phyloP scores from a whole-genome alignment of 2,797 vertebrate genomes.

The Hybognathus amarus region DNA sequence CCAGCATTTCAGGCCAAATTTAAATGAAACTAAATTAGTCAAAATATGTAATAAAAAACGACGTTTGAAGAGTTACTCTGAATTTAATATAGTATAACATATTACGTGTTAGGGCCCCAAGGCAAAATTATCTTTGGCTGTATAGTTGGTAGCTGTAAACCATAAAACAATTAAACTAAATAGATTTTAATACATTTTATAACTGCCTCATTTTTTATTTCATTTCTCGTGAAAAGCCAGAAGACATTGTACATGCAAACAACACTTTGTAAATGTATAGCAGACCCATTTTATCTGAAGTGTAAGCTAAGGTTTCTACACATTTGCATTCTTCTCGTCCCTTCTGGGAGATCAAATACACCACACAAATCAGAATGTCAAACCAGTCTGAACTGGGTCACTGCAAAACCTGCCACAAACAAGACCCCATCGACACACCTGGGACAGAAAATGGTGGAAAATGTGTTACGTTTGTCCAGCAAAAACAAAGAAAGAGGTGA shows the following conservation, averaged over 20 bases:
- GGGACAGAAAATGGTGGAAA: slow-evolving; percentile 37
- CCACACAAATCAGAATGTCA: slow-evolving; percentile 4
- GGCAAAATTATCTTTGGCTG: slow-evolving; percentile 24
- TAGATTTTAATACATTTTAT: not conserved
- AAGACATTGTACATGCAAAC: slow-evolving; percentile 7
- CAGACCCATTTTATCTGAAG: not conserved
- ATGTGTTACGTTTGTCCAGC: slow-evolving; percentile 40
- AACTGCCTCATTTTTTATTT: not conserved
- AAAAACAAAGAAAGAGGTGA: slow-evolving; percentile 28
- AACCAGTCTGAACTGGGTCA: slow-evolving; percentile 19
- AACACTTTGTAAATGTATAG: not conserved
- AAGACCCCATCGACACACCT: slow-evolving; percentile 24
- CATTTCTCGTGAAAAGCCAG: not conserved
- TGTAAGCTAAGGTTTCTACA: not conserved
- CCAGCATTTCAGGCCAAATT: slow-evolving; percentile 10
- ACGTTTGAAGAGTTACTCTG: not conserved
- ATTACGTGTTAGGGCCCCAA: slow-evolving; percentile 4
- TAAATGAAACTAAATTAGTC: slow-evolving; percentile 12
- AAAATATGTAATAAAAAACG: slow-evolving; percentile 15
- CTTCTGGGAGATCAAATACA: slow-evolving; percentile 15
- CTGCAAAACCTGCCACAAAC: slow-evolving; percentile 16
- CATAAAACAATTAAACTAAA: slow-evolving; percentile 25
- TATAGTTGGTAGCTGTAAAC: not conserved
- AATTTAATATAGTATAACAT: slow-evolving; percentile 12
- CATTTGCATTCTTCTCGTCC: not conserved